Evolutionary conservation across 2,888 invertebrate genomes (phyloP), one percentile per base, ranked within the genome.

Genomic region (Dusona sp.): DNA sequence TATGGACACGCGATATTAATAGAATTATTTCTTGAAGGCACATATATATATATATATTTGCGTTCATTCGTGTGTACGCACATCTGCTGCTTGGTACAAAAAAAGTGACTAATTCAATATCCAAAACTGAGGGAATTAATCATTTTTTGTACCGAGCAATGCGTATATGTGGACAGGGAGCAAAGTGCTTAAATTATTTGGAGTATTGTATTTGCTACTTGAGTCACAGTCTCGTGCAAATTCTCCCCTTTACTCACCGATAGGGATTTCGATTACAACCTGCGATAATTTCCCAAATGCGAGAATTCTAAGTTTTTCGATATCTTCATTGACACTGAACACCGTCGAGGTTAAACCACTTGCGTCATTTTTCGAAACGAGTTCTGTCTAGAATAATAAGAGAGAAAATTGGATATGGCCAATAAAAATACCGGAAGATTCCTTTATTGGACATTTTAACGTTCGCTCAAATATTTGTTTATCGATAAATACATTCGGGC

Each of bases 201-300:
- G 36, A 25, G 48, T 64, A 13, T 79, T 65, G 25, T 73, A 75
- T 70, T 64, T 22, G 25, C 57, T 29, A 73, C 33, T n/a, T 22
- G 29, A 48, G 33, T 45, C 29, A 2, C 13, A 8, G 29, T 42
- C 11, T 29, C 25, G 13, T 22, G 22, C 42, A 22, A 25, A 9
- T 42, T 74, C 6, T 2, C 25, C 29, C 29, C 45, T 29, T n/a
- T 33, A 85, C 90, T 90, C 65, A 92, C 92, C 86, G 29, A 77
- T 85, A 0, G 91, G 90, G 78, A 90, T 87, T 61, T 88, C 83
- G 7, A 92, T 81, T 22, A 85, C 29, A 9, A 85, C 87, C 9
- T 77, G 87, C 7, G 89, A 88, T 75, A 91, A 85, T 36, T 90
- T 90, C 80, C 90, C 91, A 38, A 87, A 72, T 51, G 90, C 81